Conservation (phyloP, 2,797 vertebrate genomes). For the Enteromius viviparus region DNA sequence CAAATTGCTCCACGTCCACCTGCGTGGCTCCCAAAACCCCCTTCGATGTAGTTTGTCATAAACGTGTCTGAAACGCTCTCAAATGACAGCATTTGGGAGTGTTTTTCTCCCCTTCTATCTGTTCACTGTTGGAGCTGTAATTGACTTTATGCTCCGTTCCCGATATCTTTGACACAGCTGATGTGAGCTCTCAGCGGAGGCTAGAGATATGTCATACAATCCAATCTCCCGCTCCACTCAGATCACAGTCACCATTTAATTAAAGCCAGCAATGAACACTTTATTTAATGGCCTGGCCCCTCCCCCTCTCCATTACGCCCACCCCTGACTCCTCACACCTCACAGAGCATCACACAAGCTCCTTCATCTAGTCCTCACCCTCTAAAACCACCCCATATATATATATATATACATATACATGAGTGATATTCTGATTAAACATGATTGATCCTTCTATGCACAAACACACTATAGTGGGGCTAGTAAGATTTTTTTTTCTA, state of each 20-base stretch:
- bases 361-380: background rate
- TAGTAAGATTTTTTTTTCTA: background rate
- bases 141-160: conserved; percentile 64
- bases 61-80: conserved; percentile 47
- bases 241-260: conserved; percentile 64
- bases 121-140: conserved; percentile 60
- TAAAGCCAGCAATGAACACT: conserved; percentile 65
- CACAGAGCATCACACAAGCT: conserved; percentile 23
- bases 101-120: conserved; percentile 55
- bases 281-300: conserved; percentile 61
- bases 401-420: background rate
- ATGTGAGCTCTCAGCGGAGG: conserved; percentile 61
- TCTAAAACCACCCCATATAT: background rate
- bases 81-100: conserved; percentile 49
- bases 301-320: conserved; percentile 42
- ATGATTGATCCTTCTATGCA: background rate
- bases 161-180: conserved; percentile 61
- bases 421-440: background rate
- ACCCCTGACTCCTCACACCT: conserved; percentile 33
- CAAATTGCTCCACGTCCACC: conserved; percentile 13
- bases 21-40: conserved; percentile 14
- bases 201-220: conserved; percentile 64
- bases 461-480: background rate
- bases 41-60: conserved; percentile 26
- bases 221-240: conserved; percentile 61